Evolutionary conservation across 35 echinoderm and acorn worm genomes (phyloP).

Genomic region (Ophioderma brevispina): DNA sequence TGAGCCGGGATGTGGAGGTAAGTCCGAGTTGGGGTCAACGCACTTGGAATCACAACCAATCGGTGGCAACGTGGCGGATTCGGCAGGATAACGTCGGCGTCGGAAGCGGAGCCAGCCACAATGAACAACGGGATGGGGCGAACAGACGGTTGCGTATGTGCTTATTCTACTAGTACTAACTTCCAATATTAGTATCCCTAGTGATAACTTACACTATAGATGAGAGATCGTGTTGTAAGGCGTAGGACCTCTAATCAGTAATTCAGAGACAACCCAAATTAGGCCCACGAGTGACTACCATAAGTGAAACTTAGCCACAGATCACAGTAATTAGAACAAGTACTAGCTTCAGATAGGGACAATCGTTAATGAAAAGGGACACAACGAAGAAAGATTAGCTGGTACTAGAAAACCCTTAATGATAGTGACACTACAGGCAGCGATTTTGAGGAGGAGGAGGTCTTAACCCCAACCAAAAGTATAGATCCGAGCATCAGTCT

Average conservation of each 20-base stretch:
- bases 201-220: conserved; percentile 48
- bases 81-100: conserved; percentile 22
- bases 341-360: neutral
- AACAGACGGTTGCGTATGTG: conserved; percentile 71
- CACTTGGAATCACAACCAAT: conserved; percentile 13
- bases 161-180: conserved; percentile 54
- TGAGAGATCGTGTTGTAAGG: conserved; percentile 34
- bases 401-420: neutral
- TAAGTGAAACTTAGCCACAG: neutral
- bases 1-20: conserved; percentile 9
- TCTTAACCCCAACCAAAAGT: neutral
- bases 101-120: conserved; percentile 11
- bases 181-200: conserved; percentile 45
- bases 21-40: neutral
- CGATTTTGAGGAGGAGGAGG: conserved; percentile 2
- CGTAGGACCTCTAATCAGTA: neutral
- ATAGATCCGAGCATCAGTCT: neutral
- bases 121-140: conserved; percentile 28
- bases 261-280: neutral
- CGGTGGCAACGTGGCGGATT: neutral
- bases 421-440: neutral
- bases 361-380: no score
- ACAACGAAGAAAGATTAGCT: neutral
- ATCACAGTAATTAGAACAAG: neutral
- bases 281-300: neutral